Evolutionary conservation across 2,888 invertebrate species (phyloP).

Genomic region (Zaprionus lineosus): DNA sequence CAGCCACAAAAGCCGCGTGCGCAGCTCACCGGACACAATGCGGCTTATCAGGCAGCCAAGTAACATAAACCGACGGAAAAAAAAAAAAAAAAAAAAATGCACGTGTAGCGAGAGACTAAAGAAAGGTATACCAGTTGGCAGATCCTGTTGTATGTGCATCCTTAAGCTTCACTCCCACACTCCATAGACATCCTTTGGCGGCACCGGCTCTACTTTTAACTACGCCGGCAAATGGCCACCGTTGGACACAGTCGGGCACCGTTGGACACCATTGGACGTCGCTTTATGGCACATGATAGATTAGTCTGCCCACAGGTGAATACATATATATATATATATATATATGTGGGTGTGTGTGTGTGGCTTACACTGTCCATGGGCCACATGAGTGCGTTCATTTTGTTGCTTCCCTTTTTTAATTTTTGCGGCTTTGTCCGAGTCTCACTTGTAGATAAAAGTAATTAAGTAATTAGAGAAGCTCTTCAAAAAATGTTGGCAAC

Average conservation of each 20-base stretch:
- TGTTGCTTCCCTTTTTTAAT: neutral
- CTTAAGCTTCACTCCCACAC: neutral
- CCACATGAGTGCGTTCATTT: conserved; percentile 24
- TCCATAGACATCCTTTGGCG: neutral
- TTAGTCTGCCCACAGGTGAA: conserved; percentile 76
- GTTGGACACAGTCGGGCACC: neutral
- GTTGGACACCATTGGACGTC: conserved; percentile 41
- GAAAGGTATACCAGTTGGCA: conserved; percentile 15
- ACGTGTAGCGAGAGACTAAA: no score
- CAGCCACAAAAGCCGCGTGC: conserved; percentile 76
- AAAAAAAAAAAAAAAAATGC: conserved; percentile 6
- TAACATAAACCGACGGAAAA: conserved; percentile 28
- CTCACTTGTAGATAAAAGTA: conserved; percentile 49
- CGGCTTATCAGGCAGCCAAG: conserved; percentile 66
- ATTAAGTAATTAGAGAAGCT: conserved; percentile 65
- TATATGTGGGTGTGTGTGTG: conserved; percentile 19
- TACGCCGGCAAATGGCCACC: conserved; percentile 36
- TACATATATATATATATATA: no score
- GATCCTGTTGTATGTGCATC: conserved; percentile 10
- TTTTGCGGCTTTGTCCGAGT: conserved; percentile 29
- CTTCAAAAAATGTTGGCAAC: conserved; percentile 44
- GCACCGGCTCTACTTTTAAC: neutral
- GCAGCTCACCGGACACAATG: conserved; percentile 73
- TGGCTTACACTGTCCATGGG: conserved; percentile 27
- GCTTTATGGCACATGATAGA: conserved; percentile 78